phyloP scores from a whole-genome alignment of 2,113 vertebrate species.

The Mola mola region DNA sequence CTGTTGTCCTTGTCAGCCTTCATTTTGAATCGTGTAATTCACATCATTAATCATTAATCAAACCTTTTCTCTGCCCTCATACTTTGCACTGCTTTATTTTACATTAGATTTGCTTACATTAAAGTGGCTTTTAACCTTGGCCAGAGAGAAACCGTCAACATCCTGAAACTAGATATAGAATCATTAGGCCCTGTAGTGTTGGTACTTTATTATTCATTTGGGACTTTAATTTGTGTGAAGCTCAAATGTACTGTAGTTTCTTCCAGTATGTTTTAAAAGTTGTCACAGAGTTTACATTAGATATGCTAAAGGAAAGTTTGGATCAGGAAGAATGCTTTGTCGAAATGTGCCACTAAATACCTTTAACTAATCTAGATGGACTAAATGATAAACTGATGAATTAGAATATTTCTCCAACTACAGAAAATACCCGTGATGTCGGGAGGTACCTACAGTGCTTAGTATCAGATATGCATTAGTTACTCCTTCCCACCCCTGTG shows the following conservation, averaged over 20 bases:
- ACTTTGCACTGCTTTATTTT: not conserved
- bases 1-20: too few species aligned
- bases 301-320: conserved; percentile 22
- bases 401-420: not conserved
- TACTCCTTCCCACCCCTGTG: conserved; percentile 10
- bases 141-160: conserved; percentile 19
- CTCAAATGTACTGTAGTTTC: conserved; percentile 12
- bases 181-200: conserved; percentile 12
- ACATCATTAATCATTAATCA: too few species aligned
- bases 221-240: conserved; percentile 11
- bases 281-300: conserved; percentile 41
- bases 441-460: too few species aligned
- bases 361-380: conserved; percentile 9
- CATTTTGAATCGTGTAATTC: too few species aligned
- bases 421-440: not conserved
- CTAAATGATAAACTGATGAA: conserved; percentile 6
- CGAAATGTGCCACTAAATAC: conserved; percentile 12
- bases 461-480: too few species aligned
- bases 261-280: conserved; percentile 15
- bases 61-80: too few species aligned
- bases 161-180: conserved; percentile 32
- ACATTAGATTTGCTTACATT: conserved; percentile 9
- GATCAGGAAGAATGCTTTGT: not conserved
- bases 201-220: conserved; percentile 20
- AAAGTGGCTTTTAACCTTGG: conserved; percentile 21